A percentile compares a stretch with the other conserved stretches of the same genome.
Evolutionary conservation across 2,888 invertebrate genomes (phyloP).

Genomic region (Diplazon laetatorius): DNA sequence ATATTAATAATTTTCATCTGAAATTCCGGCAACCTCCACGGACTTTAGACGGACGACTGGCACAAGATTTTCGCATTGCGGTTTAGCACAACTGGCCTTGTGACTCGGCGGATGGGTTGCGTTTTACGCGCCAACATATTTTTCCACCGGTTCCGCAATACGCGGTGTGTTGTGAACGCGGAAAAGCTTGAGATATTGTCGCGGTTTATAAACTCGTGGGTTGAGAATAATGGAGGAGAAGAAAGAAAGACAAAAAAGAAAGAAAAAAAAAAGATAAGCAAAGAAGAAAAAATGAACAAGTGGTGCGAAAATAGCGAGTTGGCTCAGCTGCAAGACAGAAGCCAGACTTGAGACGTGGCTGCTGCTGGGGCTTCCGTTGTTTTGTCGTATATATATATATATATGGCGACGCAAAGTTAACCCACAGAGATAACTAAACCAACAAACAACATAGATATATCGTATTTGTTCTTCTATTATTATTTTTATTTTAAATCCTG

Average conservation of each 20-base stretch:
- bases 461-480: neutral
- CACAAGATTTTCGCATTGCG: constrained; percentile 63
- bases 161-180: constrained; percentile 4
- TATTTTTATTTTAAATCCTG: neutral
- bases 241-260: constrained; percentile 14
- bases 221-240: constrained; percentile 46
- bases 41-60: no score
- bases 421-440: constrained; percentile 10
- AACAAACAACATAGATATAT: neutral
- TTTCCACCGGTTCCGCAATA: constrained; percentile 3
- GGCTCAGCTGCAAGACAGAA: constrained; percentile 36
- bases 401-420: neutral
- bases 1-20: no score
- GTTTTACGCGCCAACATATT: constrained; percentile 40
- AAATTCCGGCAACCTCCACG: no score
- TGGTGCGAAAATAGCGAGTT: no score
- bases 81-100: constrained; percentile 11
- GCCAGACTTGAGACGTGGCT: constrained; percentile 6
- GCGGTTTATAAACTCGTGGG: constrained; percentile 15
- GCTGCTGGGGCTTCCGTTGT: constrained; percentile 10
- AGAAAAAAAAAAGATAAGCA: constrained; percentile 17
- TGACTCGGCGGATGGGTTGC: constrained; percentile 43
- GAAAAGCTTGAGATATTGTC: constrained; percentile 38
- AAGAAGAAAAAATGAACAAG: no score
- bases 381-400: no score